Evolutionary conservation across 1,140 invertebrate genomes (phyloP).

Genomic region (Drosophila kurseongensis): DNA sequence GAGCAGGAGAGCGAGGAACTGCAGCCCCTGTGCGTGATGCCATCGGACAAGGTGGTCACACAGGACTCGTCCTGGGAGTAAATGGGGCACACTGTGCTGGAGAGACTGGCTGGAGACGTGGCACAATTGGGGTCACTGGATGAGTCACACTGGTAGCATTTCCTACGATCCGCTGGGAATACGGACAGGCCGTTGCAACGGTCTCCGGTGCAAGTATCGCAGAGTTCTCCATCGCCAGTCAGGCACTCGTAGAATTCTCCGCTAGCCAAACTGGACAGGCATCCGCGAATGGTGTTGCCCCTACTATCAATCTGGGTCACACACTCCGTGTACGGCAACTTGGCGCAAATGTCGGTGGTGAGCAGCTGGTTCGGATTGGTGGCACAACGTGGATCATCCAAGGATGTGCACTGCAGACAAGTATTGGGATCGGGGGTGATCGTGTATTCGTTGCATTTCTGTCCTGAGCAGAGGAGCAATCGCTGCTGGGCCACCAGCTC

Average conservation of each 20-base stretch:
- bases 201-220: conserved; percentile 55
- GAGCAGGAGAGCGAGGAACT: conserved; percentile 58
- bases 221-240: conserved; percentile 41
- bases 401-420: conserved; percentile 63
- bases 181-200: conserved; percentile 70
- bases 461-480: conserved; percentile 57
- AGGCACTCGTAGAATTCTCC: conserved; percentile 62
- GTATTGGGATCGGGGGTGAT: conserved; percentile 36
- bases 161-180: conserved; percentile 48
- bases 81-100: conserved; percentile 60
- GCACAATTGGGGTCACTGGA: conserved; percentile 35
- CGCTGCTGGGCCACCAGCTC: conserved; percentile 63
- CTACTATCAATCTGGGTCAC: conserved; percentile 53
- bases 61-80: conserved; percentile 61
- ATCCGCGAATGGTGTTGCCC: conserved; percentile 64
- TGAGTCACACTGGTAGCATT: conserved; percentile 71
- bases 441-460: conserved; percentile 55
- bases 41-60: conserved; percentile 59
- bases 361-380: conserved; percentile 69
- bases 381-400: conserved; percentile 60
- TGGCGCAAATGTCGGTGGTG: conserved; percentile 40
- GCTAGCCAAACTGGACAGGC: conserved; percentile 43
- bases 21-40: conserved; percentile 68
- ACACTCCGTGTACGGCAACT: conserved; percentile 69
- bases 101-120: conserved; percentile 49